Percentiles rank a stretch among this genome's conserved stretches.
Evolutionary conservation across 2,113 vertebrate genomes (phyloP).

Genomic region (Protobothrops mucrosquamatus): DNA sequence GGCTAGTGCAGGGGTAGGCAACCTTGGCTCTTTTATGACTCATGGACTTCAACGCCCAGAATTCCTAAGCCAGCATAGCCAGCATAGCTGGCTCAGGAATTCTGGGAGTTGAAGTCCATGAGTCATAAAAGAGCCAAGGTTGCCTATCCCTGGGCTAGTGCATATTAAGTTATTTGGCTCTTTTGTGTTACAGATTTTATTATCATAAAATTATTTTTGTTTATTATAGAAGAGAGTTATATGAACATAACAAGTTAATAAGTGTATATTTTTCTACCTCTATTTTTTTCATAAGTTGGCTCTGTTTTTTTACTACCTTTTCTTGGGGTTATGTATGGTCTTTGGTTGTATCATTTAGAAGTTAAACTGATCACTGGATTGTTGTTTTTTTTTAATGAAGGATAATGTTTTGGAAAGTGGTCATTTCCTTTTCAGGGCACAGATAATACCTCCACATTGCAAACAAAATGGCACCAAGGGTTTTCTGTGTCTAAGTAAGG

Average conservation of each 20-base stretch:
- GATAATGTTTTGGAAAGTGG: not conserved
- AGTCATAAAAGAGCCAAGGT: no score
- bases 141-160: no score
- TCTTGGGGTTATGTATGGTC: not conserved
- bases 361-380: slow-evolving; percentile 23
- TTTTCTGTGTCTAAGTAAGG: slow-evolving; percentile 12
- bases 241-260: not conserved
- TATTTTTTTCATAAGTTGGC: not conserved
- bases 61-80: no score
- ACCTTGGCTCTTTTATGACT: no score
- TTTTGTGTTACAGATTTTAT: not conserved
- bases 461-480: not conserved
- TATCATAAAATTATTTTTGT: not conserved
- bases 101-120: no score
- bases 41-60: no score
- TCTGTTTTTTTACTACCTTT: not conserved
- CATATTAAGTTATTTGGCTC: no score
- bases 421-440: slow-evolving; percentile 22
- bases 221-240: not conserved
- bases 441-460: slow-evolving; percentile 17
- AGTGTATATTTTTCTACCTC: not conserved
- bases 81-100: no score
- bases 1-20: no score
- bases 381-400: not conserved
- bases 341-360: slow-evolving; percentile 6